phyloP scores from a whole-genome alignment of 2,797 vertebrate genomes.

The Brachymystax lenok region DNA sequence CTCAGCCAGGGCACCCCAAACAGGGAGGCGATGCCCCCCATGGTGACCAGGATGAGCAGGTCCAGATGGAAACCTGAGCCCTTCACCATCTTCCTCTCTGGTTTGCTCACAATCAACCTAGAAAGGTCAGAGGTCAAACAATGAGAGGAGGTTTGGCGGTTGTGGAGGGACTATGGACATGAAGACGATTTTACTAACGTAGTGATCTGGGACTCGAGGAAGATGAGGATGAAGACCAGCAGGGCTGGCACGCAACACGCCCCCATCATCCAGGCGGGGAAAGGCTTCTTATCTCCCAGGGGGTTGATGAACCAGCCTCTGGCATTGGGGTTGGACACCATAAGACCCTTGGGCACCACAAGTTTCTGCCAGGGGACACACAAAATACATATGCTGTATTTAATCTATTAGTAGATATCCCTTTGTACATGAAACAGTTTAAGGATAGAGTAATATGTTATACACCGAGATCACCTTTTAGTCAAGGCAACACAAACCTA shows the following conservation, averaged over 20 bases:
- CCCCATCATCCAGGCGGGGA: constrained; percentile 91
- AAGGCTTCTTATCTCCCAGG: constrained; percentile 26
- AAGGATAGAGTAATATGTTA: neutral
- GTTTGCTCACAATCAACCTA: constrained; percentile 95
- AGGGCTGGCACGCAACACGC: constrained; percentile 82
- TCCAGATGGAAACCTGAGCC: constrained; percentile 97
- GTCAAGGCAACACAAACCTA: neutral
- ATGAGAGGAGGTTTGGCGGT: neutral
- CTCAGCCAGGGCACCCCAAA: constrained; percentile 98
- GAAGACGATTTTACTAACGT: constrained; percentile 80
- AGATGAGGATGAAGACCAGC: constrained; percentile 98
- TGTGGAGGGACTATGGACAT: neutral
- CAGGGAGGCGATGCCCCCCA: constrained; percentile 87
- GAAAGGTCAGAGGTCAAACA: neutral
- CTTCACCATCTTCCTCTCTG: constrained; percentile 92
- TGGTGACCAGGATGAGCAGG: constrained; percentile 88
- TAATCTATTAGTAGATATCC: neutral
- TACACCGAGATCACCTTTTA: neutral
- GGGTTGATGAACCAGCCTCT: constrained; percentile 90
- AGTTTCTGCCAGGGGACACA: constrained; percentile 82
- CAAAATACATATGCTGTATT: constrained; percentile 8
- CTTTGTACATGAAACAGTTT: neutral
- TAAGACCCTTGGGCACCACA: constrained; percentile 84
- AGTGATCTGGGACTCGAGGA: constrained; percentile 98
- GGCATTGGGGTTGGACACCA: constrained; percentile 73